Evolutionary conservation across 2,888 invertebrate genomes (phyloP), one percentile per base, ranked within the genome.

Genomic region (Lordiphosa fenestrarum): DNA sequence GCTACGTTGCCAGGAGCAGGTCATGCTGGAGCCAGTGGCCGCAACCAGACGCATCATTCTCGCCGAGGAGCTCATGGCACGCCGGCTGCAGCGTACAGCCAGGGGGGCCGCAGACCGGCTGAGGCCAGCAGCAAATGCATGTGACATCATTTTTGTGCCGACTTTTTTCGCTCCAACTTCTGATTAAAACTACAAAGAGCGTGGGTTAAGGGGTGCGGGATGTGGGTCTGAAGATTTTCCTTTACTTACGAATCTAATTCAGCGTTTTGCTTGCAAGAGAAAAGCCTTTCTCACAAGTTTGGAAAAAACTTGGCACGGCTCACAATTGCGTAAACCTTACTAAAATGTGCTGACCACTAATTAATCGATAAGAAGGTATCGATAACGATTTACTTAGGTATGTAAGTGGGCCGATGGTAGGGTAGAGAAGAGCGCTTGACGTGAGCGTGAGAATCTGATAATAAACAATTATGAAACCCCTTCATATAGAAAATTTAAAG

Each of bases 271-370:
- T 44, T 38, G 44, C 38, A 19, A 53, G 40, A 46, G 21, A 33
- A 61, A 41, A 41, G 7, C 46, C 42, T 44, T 66, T 59, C 30
- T 66, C 7, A 13, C 15, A 30, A 47, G 21, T 53, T 35, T 23
- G 25, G 21, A 35, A 63, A 56, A 65, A 64, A 50, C 38, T 50
- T 39, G 10, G 37, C 46, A 46, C 23, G 21, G 53, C 35, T 41
- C 47, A 36, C 53, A 88, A 86, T 88, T 88, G 88, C 88, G 88
- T 88, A 88, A 88, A 88, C 87, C 88, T 44, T 33, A 44, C 86
- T 50, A 71, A 74, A 78, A 78, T 78, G 77, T 83, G 77, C 73
- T 76, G 74, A 23, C 46, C 40, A 25, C 65, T 56, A 25, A 33
- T 33, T 6, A 23, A 6, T 15, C 10, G 3, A 13, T 12, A 44